These are phyloP conservation scores for Triplophysa yarkandensis DNA, from an alignment of 2,797 vertebrate species.

Conservation along the genomic window DNA sequence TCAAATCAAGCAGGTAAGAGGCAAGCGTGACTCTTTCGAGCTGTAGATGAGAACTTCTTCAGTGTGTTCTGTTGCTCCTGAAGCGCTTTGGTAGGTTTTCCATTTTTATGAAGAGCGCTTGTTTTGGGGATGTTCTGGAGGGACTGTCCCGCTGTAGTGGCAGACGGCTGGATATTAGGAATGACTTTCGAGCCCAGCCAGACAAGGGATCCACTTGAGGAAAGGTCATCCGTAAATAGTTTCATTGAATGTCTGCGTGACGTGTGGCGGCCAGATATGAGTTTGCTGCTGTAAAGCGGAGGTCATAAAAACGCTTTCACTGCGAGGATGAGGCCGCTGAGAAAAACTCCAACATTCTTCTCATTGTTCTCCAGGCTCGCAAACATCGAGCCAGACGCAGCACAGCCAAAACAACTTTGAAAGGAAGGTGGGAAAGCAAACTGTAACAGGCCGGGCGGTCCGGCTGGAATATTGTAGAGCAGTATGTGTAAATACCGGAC, in stretches of 20 bases:
- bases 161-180: conserved; percentile 36
- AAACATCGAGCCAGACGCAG: conserved; percentile 70
- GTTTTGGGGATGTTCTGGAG: conserved; percentile 11
- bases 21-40: conserved; percentile 46
- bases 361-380: conserved; percentile 79
- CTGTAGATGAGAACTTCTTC: conserved; percentile 28
- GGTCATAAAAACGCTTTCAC: conserved; percentile 72
- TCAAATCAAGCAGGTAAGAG: conserved; percentile 52
- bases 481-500: background rate
- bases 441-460: conserved; percentile 20
- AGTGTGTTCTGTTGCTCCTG: background rate
- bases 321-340: conserved; percentile 57
- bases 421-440: conserved; percentile 3
- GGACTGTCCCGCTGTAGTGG: conserved; percentile 33
- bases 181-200: conserved; percentile 12
- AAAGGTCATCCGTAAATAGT: conserved; percentile 79
- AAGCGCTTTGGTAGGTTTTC: background rate
- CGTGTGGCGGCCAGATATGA: conserved; percentile 56
- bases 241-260: conserved; percentile 63
- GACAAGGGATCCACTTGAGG: conserved; percentile 38
- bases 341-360: conserved; percentile 75
- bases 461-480: background rate
- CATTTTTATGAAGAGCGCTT: background rate
- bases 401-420: conserved; percentile 56
- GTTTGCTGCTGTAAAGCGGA: conserved; percentile 54